phyloP scores from a whole-genome alignment of 2,113 vertebrate species.

The Rhinoderma darwinii region DNA sequence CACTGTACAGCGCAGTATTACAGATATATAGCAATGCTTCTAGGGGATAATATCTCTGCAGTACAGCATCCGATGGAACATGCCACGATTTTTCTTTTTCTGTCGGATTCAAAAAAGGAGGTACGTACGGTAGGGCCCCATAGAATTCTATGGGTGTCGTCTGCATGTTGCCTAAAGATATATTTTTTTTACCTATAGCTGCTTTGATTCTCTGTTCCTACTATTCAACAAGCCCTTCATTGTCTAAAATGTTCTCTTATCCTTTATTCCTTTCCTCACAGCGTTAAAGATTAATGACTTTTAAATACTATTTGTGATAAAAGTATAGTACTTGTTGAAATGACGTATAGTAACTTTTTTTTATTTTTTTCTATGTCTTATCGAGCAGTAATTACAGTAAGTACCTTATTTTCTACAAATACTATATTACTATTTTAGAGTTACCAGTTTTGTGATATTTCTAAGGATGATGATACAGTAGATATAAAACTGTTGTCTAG shows the following conservation, averaged over 20 bases:
- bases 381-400: conserved; percentile 84
- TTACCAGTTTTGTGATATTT: background rate
- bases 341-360: background rate
- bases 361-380: conserved; percentile 63
- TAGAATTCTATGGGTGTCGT: too few relatives aligned
- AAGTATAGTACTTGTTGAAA: background rate
- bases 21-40: background rate
- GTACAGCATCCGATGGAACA: background rate
- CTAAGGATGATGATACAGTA: background rate
- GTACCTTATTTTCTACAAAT: conserved; percentile 62
- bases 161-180: too few relatives aligned
- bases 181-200: too few relatives aligned
- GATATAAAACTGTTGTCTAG: background rate
- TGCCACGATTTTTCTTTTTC: background rate
- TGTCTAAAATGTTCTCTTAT: too few relatives aligned
- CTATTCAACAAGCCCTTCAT: too few relatives aligned
- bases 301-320: background rate
- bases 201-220: too few relatives aligned
- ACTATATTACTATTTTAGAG: background rate
- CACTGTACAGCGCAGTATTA: too few relatives aligned
- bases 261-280: too few relatives aligned
- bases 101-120: too few relatives aligned
- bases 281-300: too few relatives aligned
- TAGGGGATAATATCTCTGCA: background rate
- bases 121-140: too few relatives aligned